These are phyloP conservation scores for Strongylocentrotus purpuratus DNA, from an alignment of 35 echinoderm and acorn worm species.

Conservation along the genomic window DNA sequence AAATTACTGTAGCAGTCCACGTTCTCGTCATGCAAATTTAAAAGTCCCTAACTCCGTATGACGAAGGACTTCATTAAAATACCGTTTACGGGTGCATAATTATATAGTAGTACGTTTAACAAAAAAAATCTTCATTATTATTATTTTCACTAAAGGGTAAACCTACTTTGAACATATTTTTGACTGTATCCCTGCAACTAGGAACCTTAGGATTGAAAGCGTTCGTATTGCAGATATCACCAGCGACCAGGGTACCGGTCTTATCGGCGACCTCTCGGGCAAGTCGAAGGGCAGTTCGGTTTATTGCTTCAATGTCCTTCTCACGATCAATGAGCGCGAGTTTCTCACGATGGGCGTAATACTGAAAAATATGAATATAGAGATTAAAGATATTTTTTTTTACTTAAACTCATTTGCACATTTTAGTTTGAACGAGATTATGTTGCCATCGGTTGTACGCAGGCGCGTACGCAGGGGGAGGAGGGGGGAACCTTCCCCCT, in stretches of 20 bases:
- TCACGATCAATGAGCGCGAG: conserved; percentile 68
- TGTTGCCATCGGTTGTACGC: background rate
- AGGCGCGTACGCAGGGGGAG: no score
- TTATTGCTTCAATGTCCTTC: conserved; percentile 76
- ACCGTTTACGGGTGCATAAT: no score
- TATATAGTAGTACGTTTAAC: no score
- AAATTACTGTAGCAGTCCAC: no score
- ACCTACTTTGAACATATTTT: conserved; percentile 61
- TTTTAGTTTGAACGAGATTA: no score
- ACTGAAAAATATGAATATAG: conserved; percentile 51
- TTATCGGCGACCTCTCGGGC: conserved; percentile 78
- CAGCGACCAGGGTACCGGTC: conserved; percentile 81
- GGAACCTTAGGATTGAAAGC: conserved; percentile 57
- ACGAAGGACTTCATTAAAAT: no score
- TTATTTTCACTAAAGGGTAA: background rate
- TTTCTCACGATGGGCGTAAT: conserved; percentile 88
- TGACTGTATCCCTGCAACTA: conserved; percentile 60
- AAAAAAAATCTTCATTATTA: no score
- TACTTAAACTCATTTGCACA: background rate
- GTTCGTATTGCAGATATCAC: conserved; percentile 83
- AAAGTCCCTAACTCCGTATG: no score
- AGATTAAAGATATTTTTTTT: background rate
- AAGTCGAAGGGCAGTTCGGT: conserved; percentile 68
- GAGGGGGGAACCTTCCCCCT: no score
- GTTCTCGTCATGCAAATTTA: no score